These are phyloP conservation scores for Saxidomus purpurata DNA, from an alignment of 1,140 invertebrate species.

Conservation along the genomic window DNA sequence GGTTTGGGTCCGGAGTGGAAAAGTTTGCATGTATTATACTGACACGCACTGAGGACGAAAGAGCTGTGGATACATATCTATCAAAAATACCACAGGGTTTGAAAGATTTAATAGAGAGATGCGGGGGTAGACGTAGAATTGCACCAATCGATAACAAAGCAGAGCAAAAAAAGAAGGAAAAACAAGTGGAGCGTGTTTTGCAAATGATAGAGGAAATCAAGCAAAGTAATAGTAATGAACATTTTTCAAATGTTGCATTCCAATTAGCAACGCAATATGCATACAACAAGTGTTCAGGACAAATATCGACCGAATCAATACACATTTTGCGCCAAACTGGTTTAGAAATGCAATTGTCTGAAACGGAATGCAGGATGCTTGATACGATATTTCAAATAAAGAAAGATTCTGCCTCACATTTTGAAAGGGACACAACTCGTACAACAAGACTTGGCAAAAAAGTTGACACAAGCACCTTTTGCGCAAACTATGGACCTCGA, in stretches of 20 bases:
- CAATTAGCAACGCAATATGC: neutral
- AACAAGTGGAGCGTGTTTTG: neutral
- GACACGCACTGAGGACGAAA: neutral
- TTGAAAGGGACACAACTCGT: too few species aligned
- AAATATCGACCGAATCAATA: slow-evolving; percentile 3
- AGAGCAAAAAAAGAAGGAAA: neutral
- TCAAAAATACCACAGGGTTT: neutral
- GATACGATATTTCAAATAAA: too few species aligned
- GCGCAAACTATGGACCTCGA: too few species aligned
- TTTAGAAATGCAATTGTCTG: neutral
- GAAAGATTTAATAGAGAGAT: too few species aligned
- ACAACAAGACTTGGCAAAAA: too few species aligned
- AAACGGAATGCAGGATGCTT: too few species aligned
- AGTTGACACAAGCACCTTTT: too few species aligned
- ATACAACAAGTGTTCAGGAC: neutral
- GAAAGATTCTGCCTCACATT: too few species aligned
- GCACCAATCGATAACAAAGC: neutral
- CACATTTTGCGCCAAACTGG: neutral
- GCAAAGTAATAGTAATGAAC: neutral
- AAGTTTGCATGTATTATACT: slow-evolving; percentile 39
- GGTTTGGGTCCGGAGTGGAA: slow-evolving; percentile 39
- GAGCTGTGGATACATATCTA: slow-evolving; percentile 13
- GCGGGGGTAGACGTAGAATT: neutral
- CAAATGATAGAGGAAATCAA: neutral
- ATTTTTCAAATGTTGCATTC: slow-evolving; percentile 4